Evolutionary conservation across 2,113 vertebrate species (phyloP), one percentile per base, ranked within the genome.

Genomic region (Phainopepla nitens): DNA sequence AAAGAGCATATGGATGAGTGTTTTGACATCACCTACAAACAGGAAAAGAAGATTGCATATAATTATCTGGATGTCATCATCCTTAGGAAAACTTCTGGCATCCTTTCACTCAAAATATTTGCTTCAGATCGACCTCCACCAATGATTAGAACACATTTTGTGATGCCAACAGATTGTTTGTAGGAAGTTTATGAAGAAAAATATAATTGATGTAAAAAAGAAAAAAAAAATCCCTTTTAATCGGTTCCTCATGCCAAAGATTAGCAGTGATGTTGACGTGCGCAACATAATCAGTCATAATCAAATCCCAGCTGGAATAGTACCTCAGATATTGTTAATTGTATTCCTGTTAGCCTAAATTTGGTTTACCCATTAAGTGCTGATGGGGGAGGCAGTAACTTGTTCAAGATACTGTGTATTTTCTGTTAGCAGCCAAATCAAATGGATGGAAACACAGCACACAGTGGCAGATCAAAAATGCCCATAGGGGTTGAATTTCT

Each of bases 231-330:
- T 85, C 92, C 79, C 35, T 87, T 94, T 92, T 98, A 98, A 98
- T 98, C 87, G 21, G 92, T 96, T 98, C 95, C 97, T 98, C 89
- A 92, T 98, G 97, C 86, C 95, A 93, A 95, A 97, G 96, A 98
- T 98, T 96, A 98, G 64, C 87, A 94, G 69, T 85, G 89, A 95
- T 96, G 80, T 90, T 95, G 95, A 96, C 92, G 93, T 93, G 93
- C 84, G 93, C 89, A 94, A 53, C 82, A 87, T 94, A 87, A 96
- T 94, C 87, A 87, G 92, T 92, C 71, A 77, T 92, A 96, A 96
- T 82, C 47, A 96, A 95, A 91, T 94, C 89, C 77, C 65, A 92
- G 76, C 70, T 76, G 79, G 54, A 81, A 41, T 73, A 76, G 70
- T 71, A 87, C 82, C 41, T 94, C 82, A 89, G 71, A 82, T 87